Evolutionary conservation across 2,797 vertebrate species (phyloP).

Genomic region (Adelosebastes latens): DNA sequence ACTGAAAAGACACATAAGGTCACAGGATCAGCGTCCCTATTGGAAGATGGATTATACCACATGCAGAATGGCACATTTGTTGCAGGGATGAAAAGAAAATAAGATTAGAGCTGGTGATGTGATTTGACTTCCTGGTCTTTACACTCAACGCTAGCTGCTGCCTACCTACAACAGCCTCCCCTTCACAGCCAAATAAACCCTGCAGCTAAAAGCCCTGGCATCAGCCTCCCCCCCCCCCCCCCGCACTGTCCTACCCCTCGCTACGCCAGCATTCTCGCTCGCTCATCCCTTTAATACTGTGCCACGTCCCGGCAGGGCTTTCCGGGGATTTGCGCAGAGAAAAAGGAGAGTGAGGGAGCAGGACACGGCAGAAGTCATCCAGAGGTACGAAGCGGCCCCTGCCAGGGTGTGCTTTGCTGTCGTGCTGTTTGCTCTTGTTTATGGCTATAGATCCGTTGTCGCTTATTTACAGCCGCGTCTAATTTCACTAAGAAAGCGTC

Average conservation of each 20-base stretch:
- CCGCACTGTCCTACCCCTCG: conserved; percentile 50
- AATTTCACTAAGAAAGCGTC: conserved; percentile 54
- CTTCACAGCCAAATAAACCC: conserved; percentile 55
- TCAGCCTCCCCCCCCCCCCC: conserved; percentile 46
- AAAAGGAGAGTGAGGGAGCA: conserved; percentile 91
- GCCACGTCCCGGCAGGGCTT: conserved; percentile 90
- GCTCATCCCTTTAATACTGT: conserved; percentile 75
- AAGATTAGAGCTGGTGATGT: conserved; percentile 22
- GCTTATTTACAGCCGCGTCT: conserved; percentile 48
- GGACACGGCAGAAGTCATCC: conserved; percentile 89
- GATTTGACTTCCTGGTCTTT: conserved; percentile 29
- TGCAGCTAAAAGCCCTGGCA: conserved; percentile 64
- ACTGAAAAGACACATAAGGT: conserved; percentile 4
- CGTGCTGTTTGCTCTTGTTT: conserved; percentile 29
- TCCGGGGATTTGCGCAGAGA: conserved; percentile 92
- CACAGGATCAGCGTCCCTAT: conserved; percentile 19
- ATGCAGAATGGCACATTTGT: conserved; percentile 18
- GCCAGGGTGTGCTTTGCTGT: conserved; percentile 20
- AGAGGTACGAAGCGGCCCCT: conserved; percentile 86
- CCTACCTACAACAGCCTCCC: conserved; percentile 35
- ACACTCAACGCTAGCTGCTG: conserved; percentile 42
- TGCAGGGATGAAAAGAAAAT: conserved; percentile 19
- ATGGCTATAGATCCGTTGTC: conserved; percentile 11
- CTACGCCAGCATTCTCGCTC: conserved; percentile 59
- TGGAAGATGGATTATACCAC: neutral